These are phyloP conservation scores for Pachyseris speciosa DNA, from an alignment of 64 coral and sea anemone genomes.

Conservation along the genomic window DNA sequence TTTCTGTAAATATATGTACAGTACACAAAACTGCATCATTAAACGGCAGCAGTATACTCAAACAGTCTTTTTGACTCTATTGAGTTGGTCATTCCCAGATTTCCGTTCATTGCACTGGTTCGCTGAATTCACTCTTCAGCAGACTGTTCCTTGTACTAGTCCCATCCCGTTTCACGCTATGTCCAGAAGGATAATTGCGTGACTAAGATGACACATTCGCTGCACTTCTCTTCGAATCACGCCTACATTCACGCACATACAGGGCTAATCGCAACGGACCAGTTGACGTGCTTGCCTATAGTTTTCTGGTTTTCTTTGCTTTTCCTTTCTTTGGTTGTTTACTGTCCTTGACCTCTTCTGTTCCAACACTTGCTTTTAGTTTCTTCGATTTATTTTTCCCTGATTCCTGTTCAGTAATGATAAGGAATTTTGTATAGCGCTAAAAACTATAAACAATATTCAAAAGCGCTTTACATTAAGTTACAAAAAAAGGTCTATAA, in stretches of 20 bases:
- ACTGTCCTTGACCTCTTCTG: not conserved
- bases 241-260: not conserved
- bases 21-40: not conserved
- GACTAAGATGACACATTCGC: no score
- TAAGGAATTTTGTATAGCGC: not conserved
- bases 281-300: not conserved
- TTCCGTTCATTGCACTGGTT: no score
- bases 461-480: no score
- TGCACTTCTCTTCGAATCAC: no score
- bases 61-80: no score
- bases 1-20: slow-evolving; percentile 4
- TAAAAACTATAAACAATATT: no score
- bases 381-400: not conserved
- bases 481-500: no score
- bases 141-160: no score
- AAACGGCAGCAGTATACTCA: not conserved
- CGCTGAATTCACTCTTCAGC: no score
- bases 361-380: not conserved
- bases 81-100: no score
- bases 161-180: no score
- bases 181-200: no score
- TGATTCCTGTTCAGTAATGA: not conserved
- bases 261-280: not conserved
- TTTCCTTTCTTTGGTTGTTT: slow-evolving; percentile 1
- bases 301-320: not conserved